These are phyloP conservation scores for Muntiacus muntjak DNA, from an alignment of 2,113 vertebrate species.

Conservation along the genomic window DNA sequence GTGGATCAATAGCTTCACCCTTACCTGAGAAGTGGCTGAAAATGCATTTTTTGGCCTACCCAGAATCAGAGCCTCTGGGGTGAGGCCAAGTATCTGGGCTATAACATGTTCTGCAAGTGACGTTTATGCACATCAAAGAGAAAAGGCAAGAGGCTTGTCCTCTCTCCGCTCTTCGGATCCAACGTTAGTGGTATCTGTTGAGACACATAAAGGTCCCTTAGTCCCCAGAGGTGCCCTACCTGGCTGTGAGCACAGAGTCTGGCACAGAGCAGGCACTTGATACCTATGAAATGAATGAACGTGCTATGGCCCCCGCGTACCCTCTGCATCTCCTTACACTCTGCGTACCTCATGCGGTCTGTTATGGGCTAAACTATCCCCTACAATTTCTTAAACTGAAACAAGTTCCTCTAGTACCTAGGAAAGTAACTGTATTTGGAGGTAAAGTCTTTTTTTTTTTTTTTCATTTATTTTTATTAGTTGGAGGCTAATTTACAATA, in stretches of 20 bases:
- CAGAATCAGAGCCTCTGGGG: not conserved
- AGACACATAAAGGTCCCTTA: not conserved
- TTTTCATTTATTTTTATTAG: no score
- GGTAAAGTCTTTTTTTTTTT: not conserved
- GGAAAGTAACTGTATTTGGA: not conserved
- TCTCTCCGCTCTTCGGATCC: not conserved
- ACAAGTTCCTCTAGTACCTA: not conserved
- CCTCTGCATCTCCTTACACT: not conserved
- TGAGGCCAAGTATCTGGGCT: not conserved
- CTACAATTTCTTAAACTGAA: not conserved
- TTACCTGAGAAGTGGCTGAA: not conserved
- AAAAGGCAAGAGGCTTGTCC: not conserved
- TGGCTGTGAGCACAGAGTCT: not conserved
- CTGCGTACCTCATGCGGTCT: not conserved
- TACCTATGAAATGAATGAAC: not conserved
- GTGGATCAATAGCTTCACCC: accelerated
- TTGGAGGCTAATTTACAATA: no score
- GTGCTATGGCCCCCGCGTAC: accelerated
- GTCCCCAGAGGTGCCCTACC: not conserved
- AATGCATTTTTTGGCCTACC: not conserved
- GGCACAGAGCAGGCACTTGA: not conserved
- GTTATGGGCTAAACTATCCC: not conserved
- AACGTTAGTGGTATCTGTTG: not conserved
- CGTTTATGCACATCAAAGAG: not conserved
- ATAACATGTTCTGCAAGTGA: not conserved